A percentile compares a stretch with the other conserved stretches of the same genome.
These are phyloP conservation scores for Julus scandinavius DNA, from an alignment of 2,888 invertebrate species.

Conservation along the genomic window DNA sequence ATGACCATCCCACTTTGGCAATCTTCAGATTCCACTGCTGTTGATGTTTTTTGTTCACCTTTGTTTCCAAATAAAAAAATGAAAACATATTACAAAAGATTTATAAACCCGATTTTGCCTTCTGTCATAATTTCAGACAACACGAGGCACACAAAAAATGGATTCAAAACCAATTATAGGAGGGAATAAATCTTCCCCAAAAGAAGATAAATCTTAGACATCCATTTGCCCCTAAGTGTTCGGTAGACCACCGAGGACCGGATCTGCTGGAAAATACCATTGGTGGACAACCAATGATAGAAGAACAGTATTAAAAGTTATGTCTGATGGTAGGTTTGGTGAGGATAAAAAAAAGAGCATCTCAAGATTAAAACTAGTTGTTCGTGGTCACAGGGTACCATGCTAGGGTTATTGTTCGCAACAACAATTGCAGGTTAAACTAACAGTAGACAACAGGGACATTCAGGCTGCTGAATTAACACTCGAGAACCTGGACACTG, in stretches of 20 bases:
- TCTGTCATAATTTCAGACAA: slow-evolving; percentile 10
- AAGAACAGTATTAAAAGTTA: not conserved
- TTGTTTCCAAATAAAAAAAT: not conserved
- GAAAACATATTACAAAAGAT: not conserved
- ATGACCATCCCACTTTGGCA: not conserved
- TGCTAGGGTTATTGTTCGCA: no score
- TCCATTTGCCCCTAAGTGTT: not conserved
- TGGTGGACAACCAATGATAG: not conserved
- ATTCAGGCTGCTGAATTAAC: no score
- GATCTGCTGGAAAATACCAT: not conserved
- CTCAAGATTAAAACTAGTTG: not conserved
- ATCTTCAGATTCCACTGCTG: not conserved
- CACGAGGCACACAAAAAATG: not conserved
- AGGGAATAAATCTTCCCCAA: not conserved
- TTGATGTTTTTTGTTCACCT: not conserved
- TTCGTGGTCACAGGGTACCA: no score
- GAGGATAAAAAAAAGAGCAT: not conserved
- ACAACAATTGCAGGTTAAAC: no score
- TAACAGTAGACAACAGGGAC: no score
- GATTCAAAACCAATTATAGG: slow-evolving; percentile 2
- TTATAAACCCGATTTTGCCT: slow-evolving; percentile 10
- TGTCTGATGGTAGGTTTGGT: not conserved
- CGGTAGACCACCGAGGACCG: not conserved
- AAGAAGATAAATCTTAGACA: not conserved
- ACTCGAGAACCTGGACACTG: no score